Base-by-base conservation (phyloP, 2,888 invertebrate genomes). In the Cryptus armator region DNA sequence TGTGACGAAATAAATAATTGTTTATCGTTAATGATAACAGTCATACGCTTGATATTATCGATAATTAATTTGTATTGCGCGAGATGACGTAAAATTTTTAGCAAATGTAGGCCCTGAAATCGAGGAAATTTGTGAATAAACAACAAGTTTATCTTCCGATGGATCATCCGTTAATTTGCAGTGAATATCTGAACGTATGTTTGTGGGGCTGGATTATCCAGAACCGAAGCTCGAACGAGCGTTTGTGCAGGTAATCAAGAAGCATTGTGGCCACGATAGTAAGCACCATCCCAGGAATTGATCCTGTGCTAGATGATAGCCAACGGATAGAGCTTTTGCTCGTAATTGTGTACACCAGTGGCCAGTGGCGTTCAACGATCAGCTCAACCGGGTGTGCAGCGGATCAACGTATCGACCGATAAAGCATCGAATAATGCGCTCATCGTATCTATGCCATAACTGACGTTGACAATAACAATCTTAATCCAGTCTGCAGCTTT, bases 211-310 rank as follows among this genome's bases (percentile, higher is more conserved):
- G 62, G 44, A 83, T 56, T 56, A 56, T 19, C 19, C 4, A 24
- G 56, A 76, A 66, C 12, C 46, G 19, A 74, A 67, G 66, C 32
- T 44, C 16, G 46, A 75, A 67, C 59, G 67, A 44, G 48, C 56
- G 53, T 53, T 76, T 48, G 59, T 53, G 32, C 43, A 6, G 75
- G 64, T 79, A 79, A 83, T 70, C 75, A 51, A 75, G 68, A 75
- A 66, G 75, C 56, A 80, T 76, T 76, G 71, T 67, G 66, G 70
- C 6, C 29, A 37, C 48, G 43, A 66, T 70, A 19, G 64, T 71
- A 74, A 83, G 29, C 83, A 62, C 56, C 37, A 51, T 53, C 51
- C 51, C 75, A 80, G 84, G 66, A 72, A 84, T 80, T 66, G 84
- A 84, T 84, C 71, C 32, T 64, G 37, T 29, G 62, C 71, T 59